Evolutionary conservation across 2,113 vertebrate genomes (phyloP), one percentile per base, ranked within the genome.

Genomic region (Macrotus californicus): DNA sequence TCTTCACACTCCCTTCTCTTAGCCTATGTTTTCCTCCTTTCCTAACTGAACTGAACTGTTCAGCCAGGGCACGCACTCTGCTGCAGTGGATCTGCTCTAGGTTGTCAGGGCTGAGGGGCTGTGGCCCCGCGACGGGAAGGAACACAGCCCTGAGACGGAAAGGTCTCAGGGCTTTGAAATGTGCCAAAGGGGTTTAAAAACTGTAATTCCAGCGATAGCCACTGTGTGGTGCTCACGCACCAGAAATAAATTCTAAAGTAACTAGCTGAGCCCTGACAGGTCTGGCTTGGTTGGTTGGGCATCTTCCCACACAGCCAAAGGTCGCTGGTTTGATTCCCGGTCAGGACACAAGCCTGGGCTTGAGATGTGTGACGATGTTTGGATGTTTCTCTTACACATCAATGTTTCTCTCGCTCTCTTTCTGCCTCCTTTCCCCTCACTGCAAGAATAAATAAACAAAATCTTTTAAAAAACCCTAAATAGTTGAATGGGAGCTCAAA

Each of bases 361-460:
- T 5, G 29, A 26, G 29, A 26, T 3, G 1, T 1, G 13, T 64
- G n/a, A n/a, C n/a, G n/a, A n/a, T n/a, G n/a, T n/a, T n/a, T n/a
- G n/a, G n/a, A n/a, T n/a, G n/a, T n/a, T n/a, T n/a, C n/a, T n/a
- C n/a, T n/a, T n/a, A n/a, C n/a, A n/a, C n/a, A n/a, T n/a, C 29
- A 0, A 13, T 64, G 61, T 31, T 64, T 13, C 5, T 15, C 61
- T 64, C 29, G 10, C 24, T 61, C 10, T 61, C 26, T 61, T 64
- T 64, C 61, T 64, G 26, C 61, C 61, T 15, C 59, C 59, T 61
- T 61, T 31, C 12, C 29, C 13, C 13, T 64, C 12, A 31, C 29
- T 64, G 61, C 24, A 31, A 64, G 61, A 64, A 64, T 31, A 61
- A 61, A 10, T 56, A 54, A 54, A 24, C 5, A 24, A 59, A 59